These are phyloP conservation scores for Erpobdella octoculata DNA, from an alignment of 2,888 invertebrate species.

Conservation along the genomic window DNA sequence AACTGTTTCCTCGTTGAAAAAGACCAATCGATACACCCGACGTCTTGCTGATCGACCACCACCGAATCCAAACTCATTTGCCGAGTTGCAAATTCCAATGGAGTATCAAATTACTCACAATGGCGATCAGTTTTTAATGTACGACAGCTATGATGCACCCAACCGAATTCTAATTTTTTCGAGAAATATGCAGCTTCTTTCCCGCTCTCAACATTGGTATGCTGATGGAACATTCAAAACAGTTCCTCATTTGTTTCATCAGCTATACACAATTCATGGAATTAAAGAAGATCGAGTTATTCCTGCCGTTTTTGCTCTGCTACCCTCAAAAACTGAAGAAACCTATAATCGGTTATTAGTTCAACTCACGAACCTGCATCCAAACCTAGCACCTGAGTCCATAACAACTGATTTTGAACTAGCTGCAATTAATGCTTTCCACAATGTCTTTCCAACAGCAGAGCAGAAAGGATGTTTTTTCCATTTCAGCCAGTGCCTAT, in stretches of 20 bases:
- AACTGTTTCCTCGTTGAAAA: not conserved
- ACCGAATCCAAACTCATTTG: not conserved
- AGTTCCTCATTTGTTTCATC: not conserved
- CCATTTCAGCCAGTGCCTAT: conserved; percentile 6
- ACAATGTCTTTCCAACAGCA: not conserved
- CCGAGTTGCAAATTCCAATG: not conserved
- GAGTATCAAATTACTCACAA: conserved; percentile 4
- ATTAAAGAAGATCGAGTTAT: not conserved
- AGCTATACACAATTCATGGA: conserved; percentile 1
- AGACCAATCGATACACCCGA: not conserved
- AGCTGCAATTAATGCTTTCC: not conserved
- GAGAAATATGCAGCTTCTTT: not conserved
- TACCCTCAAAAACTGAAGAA: conserved; percentile 11
- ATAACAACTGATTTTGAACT: not conserved
- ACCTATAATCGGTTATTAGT: not conserved
- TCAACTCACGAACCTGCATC: not conserved
- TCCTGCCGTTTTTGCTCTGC: not conserved
- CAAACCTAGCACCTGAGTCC: not conserved
- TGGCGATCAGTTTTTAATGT: conserved; percentile 9
- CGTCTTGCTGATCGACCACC: not conserved
- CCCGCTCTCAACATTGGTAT: not conserved
- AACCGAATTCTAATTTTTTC: conserved; percentile 11
- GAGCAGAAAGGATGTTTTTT: conserved; percentile 13
- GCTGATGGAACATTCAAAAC: conserved; percentile 10
- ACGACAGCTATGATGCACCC: not conserved